A percentile compares a stretch with the other conserved stretches of the same genome.
Evolutionary conservation across 2,113 vertebrate genomes (phyloP).

Genomic region (Chloroceryle aenea): DNA sequence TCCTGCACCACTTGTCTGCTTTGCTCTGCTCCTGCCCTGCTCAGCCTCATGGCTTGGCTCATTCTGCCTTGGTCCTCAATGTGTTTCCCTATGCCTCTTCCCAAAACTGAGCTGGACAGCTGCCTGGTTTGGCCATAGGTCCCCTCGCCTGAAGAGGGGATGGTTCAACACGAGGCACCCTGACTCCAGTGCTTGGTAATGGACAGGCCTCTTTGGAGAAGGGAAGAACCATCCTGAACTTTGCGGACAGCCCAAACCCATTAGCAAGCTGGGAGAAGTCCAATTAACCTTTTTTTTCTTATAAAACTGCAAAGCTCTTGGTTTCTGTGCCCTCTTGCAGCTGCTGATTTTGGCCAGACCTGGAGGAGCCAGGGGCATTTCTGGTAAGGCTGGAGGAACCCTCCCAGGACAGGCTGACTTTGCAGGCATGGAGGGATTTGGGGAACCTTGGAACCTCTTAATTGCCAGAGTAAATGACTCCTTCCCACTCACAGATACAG

Average conservation of each 20-base stretch:
- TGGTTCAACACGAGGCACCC: neutral
- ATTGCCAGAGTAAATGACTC: neutral
- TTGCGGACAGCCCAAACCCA: neutral
- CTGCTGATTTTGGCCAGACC: neutral
- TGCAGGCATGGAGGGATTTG: neutral
- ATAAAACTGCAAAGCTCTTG: neutral
- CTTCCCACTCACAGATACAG: neutral
- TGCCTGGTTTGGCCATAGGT: neutral
- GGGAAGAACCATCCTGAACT: neutral
- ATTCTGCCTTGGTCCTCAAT: fast-evolving
- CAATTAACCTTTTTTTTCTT: neutral
- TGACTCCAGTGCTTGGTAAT: neutral
- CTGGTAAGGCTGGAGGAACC: neutral
- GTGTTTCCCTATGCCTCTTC: neutral
- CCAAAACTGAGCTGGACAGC: neutral
- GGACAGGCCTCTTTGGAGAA: neutral
- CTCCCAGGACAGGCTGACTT: neutral
- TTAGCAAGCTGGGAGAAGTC: neutral
- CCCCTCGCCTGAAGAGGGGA: neutral
- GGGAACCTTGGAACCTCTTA: neutral
- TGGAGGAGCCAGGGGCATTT: neutral
- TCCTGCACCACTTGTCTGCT: neutral
- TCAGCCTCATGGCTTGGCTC: fast-evolving
- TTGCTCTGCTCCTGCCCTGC: neutral
- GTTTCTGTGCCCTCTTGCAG: neutral